phyloP scores from a whole-genome alignment of 1,140 invertebrate species.

The Fopius arisanus region DNA sequence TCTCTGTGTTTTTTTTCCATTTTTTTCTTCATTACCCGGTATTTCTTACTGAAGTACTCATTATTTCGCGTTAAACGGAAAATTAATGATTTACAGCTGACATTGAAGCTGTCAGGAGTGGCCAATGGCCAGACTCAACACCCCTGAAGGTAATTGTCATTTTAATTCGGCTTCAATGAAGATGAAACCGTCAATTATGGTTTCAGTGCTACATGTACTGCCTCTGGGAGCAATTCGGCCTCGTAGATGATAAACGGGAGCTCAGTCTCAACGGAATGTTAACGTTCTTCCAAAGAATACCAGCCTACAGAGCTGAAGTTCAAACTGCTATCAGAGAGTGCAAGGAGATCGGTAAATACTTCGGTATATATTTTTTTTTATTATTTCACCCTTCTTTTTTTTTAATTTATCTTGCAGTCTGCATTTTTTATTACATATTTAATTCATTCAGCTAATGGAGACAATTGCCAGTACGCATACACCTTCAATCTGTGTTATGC shows the following conservation, averaged over 20 bases:
- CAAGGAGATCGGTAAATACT: slow-evolving; percentile 54
- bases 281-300: slow-evolving; percentile 58
- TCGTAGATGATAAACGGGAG: slow-evolving; percentile 53
- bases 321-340: slow-evolving; percentile 49
- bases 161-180: background rate
- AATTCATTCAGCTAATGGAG: slow-evolving; percentile 44
- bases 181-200: background rate
- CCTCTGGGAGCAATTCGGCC: slow-evolving; percentile 56
- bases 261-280: slow-evolving; percentile 55
- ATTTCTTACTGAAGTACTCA: background rate
- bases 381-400: slow-evolving; percentile 18
- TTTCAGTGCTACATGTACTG: slow-evolving; percentile 59
- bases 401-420: slow-evolving; percentile 27
- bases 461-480: slow-evolving; percentile 54
- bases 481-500: slow-evolving; percentile 55
- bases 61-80: background rate
- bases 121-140: slow-evolving; percentile 48
- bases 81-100: slow-evolving; percentile 41
- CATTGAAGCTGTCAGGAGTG: slow-evolving; percentile 56
- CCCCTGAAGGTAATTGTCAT: slow-evolving; percentile 48
- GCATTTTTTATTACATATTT: background rate
- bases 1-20: background rate
- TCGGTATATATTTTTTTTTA: slow-evolving; percentile 40
- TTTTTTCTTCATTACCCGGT: background rate
- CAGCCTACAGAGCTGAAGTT: slow-evolving; percentile 52